Evolutionary conservation across 2,888 invertebrate genomes (phyloP), one percentile per base, ranked within the genome.

Genomic region (Cordilura impudica): DNA sequence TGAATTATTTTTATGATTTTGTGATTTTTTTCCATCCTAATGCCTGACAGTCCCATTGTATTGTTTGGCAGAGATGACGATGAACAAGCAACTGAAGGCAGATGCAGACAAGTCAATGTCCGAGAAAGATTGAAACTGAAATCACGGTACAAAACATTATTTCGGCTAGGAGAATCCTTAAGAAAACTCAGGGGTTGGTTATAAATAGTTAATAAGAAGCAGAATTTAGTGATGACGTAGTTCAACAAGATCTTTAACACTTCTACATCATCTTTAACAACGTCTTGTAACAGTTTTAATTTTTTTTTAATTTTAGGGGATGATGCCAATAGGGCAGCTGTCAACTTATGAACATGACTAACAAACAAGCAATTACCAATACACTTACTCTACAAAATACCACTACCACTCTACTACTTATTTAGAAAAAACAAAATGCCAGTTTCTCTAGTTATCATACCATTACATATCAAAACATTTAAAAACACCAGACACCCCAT

Each of bases 21-120:
- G 7, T 53, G 12, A 53, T 39, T 39, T 72, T 14, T 53, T 31
- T 49, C 4, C 14, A 26, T 18, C 76, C 39, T 67, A 16, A 58
- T 54, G 54, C 74, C 63, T 78, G 53, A 78, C 84, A 83, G 84
- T 82, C 84, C 85, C 82, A 82, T 85, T 18, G 43, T 66, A 45
- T 21, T 51, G 54, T 65, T 51, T 39, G 29, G 43, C n/a, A 3
- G 0, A 47, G 79, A 82, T 83, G 86, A 86, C 85, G 86, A 86
- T 85, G 85, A 21, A n/a, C 23, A 7, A 23, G 4, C 56, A 58
- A 14, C 23, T 10, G 18, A 82, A 81, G 83, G 87, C 87, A 87
- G 87, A 87, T 87, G 87, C 21, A 67, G 29, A 65, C 86, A 84
- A 85, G 87, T 86, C 87, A 87, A 87, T 85, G 87, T 86, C 87